These are phyloP conservation scores for Leguminivora glycinivorella DNA, from an alignment of 1,140 invertebrate genomes.

Conservation along the genomic window DNA sequence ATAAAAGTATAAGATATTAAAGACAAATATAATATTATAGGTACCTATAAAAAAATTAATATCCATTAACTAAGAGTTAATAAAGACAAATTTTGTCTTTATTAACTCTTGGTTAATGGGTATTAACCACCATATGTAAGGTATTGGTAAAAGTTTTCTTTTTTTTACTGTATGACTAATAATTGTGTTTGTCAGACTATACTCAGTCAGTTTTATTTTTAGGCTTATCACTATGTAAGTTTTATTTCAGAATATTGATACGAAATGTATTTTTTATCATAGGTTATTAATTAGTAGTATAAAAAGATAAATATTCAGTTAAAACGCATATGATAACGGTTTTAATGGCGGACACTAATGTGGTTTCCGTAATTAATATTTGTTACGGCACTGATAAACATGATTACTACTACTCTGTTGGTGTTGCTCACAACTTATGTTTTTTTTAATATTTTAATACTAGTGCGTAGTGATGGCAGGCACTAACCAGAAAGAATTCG, in stretches of 20 bases:
- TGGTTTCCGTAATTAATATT: slow-evolving; percentile 72
- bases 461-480: not conserved
- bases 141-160: no score
- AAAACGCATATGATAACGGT: slow-evolving; percentile 49
- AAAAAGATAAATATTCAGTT: slow-evolving; percentile 48
- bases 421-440: slow-evolving; percentile 49
- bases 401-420: slow-evolving; percentile 63
- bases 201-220: no score
- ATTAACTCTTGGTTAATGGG: no score
- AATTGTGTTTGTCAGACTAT: no score
- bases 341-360: slow-evolving; percentile 54
- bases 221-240: not conserved
- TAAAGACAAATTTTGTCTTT: no score
- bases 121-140: no score
- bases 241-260: not conserved
- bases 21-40: no score
- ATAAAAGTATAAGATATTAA: no score
- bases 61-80: no score
- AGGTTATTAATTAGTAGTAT: slow-evolving; percentile 2
- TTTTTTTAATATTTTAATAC: slow-evolving; percentile 34
- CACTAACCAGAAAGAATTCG: not conserved
- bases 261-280: not conserved
- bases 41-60: no score
- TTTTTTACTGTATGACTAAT: no score
- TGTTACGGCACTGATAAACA: slow-evolving; percentile 61